Conservation (phyloP, 2,113 vertebrate species). For the Hydropotes inermis region DNA sequence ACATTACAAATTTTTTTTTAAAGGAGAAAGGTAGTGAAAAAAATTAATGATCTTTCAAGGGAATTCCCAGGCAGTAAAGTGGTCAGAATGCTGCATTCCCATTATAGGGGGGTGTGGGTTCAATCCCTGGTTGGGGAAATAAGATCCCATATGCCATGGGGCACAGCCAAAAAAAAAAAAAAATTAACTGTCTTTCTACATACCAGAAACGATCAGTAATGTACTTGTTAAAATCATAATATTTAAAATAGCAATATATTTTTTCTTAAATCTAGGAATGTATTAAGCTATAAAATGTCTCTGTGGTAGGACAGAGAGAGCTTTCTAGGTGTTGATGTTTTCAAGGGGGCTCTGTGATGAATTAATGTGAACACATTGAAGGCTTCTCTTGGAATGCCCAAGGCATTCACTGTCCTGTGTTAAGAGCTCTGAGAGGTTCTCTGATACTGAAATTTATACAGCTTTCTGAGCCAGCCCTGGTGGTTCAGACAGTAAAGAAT, state of each 20-base stretch:
- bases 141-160: neutral
- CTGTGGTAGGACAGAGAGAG: neutral
- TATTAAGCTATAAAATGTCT: neutral
- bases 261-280: neutral
- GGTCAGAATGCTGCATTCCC: neutral
- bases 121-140: neutral
- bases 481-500: neutral
- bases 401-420: neutral
- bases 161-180: no score
- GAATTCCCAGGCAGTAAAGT: neutral
- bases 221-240: neutral
- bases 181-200: neutral
- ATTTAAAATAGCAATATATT: neutral
- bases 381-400: neutral
- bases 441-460: neutral
- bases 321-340: neutral
- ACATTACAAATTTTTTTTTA: neutral
- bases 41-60: neutral
- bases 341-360: neutral
- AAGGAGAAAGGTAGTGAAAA: neutral
- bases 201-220: neutral
- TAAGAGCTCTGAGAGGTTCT: neutral
- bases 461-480: neutral
- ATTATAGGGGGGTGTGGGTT: neutral
- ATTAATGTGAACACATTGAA: fast-evolving